Conservation (phyloP, 2,888 invertebrate genomes). For the Agriotes lineatus region DNA sequence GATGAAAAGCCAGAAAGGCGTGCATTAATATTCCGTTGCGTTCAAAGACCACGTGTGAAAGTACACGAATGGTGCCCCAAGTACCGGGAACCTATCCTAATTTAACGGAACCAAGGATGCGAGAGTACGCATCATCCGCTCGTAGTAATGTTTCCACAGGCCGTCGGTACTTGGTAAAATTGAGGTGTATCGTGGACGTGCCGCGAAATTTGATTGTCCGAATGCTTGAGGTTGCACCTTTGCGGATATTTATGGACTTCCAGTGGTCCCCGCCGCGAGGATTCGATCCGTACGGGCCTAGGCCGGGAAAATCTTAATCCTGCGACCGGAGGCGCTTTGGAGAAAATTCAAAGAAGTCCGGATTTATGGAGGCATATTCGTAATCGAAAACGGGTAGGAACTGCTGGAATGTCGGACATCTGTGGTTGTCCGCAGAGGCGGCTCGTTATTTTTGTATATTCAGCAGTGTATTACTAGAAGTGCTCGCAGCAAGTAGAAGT, state of each 20-base stretch:
- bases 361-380: neutral
- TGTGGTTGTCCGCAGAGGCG: too few species aligned
- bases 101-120: slow-evolving; percentile 46
- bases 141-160: slow-evolving; percentile 38
- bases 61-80: slow-evolving; percentile 27
- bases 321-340: neutral
- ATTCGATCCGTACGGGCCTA: too few species aligned
- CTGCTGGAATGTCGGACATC: neutral
- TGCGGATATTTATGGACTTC: slow-evolving; percentile 13
- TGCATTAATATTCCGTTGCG: neutral
- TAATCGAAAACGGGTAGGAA: neutral
- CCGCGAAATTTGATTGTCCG: slow-evolving; percentile 34
- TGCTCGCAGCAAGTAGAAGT: too few species aligned
- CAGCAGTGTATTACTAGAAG: too few species aligned
- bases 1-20: neutral
- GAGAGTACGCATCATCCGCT: slow-evolving; percentile 44
- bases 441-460: too few species aligned
- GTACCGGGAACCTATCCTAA: slow-evolving; percentile 41
- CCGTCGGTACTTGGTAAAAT: slow-evolving; percentile 31
- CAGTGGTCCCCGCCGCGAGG: neutral
- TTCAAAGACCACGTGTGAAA: slow-evolving; percentile 29
- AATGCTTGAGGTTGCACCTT: slow-evolving; percentile 16
- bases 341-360: neutral
- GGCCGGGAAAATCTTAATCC: neutral
- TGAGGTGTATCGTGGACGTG: slow-evolving; percentile 32